Base-by-base conservation (phyloP, 1,140 invertebrate genomes). In the honey bee (Apis mellifera) region DNA sequence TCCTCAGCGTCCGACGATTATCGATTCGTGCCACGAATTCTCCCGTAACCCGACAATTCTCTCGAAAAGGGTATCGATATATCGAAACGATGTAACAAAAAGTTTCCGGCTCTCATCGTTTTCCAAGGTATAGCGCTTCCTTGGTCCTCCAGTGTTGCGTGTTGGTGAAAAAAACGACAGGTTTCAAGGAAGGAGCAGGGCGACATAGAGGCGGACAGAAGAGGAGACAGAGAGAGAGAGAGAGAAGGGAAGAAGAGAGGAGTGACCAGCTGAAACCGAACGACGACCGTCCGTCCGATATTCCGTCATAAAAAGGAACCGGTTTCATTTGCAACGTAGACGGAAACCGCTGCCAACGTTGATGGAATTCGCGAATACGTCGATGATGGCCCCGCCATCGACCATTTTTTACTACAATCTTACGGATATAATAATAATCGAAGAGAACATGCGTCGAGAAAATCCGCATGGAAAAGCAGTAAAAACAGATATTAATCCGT, bases 321-420 rank as follows among this genome's bases (percentile, higher is more conserved):
- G 89, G 89, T 91, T 91, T 84, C 82, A 83, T 84, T 54, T 85
- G 87, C 89, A 87, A 89, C 85, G 85, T 89, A 88, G 84, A 90
- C 89, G 90, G 90, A 91, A 91, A 91, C 88, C 89, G 90, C 89
- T 88, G 85, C 69, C 48, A 68, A 68, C 42, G 65, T 68, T 68
- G 65, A 68, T 68, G 65, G 65, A 68, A 68, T 50, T 50, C 42
- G 85, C 74, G 78, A 74, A 78, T 75, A 84, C 77, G 62, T 83
- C 60, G 54, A 12, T 57, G 52, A 82, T 82, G 83, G 74, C 71
- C 60, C 13, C 12, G 54, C 12, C 12, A 2, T 55, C 54, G 13
- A 15, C 54, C 15, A 55, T 7, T 55, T n/a, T 17, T 55, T 55
- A 42, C 32, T 42, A 42, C 32, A 7, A 42, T 42, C 32, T 42